phyloP scores from a whole-genome alignment of 1,140 invertebrate species.

The Teleogryllus occipitalis region DNA sequence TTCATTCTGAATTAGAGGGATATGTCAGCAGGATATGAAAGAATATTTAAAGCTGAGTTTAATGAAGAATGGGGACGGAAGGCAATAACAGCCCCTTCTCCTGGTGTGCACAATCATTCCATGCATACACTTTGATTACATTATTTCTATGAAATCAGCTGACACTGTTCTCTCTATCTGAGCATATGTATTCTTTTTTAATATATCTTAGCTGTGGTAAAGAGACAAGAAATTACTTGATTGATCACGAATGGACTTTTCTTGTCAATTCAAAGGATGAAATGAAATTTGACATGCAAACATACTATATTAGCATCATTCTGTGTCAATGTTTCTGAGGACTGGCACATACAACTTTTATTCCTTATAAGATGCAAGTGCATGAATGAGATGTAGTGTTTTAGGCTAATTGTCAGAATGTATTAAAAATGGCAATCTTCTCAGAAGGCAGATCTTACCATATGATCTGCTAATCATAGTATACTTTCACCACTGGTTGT shows the following conservation, averaged over 20 bases:
- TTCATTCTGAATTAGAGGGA: neutral
- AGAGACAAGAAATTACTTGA: neutral
- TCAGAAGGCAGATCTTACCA: slow-evolving; percentile 2
- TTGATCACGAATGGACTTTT: neutral
- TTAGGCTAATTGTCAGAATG: neutral
- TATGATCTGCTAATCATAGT: neutral
- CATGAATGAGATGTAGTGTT: neutral
- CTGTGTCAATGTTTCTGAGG: too few relatives aligned
- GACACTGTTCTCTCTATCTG: neutral
- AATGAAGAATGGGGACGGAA: slow-evolving; percentile 10
- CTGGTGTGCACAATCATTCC: neutral
- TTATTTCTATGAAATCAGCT: neutral
- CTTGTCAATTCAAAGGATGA: too few relatives aligned
- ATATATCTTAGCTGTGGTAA: neutral
- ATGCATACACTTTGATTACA: slow-evolving; percentile 7
- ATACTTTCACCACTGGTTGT: slow-evolving; percentile 6
- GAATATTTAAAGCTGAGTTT: neutral
- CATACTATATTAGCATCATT: too few relatives aligned
- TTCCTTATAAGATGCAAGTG: too few relatives aligned
- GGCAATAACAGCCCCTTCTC: neutral
- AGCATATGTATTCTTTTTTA: neutral
- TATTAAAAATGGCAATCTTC: neutral
- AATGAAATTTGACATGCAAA: too few relatives aligned
- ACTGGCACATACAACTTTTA: too few relatives aligned
- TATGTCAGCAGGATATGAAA: neutral